Evolutionary conservation across 2,888 invertebrate species (phyloP).

Genomic region (Hirtodrosophila duncani): DNA sequence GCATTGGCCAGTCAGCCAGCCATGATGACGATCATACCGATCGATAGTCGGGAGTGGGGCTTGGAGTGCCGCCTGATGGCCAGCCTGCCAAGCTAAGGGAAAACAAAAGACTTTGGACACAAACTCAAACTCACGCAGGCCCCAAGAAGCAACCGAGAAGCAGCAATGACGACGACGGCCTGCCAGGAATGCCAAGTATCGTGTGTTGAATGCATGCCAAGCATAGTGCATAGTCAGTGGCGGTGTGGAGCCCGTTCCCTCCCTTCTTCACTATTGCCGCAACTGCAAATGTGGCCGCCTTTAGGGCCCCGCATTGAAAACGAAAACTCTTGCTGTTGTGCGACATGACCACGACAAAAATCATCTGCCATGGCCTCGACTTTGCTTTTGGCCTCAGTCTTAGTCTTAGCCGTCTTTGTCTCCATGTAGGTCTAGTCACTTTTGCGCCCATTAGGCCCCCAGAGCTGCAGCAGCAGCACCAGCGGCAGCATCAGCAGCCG

Average conservation of each 20-base stretch:
- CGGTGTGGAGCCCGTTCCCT: not conserved
- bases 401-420: no score
- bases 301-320: constrained; percentile 66
- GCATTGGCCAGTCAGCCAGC: constrained; percentile 22
- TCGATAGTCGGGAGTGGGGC: constrained; percentile 54
- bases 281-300: constrained; percentile 51
- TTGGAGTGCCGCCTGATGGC: constrained; percentile 6
- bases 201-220: constrained; percentile 72
- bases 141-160: constrained; percentile 22
- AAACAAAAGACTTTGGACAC: constrained; percentile 71
- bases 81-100: constrained; percentile 37
- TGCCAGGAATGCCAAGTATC: constrained; percentile 72
- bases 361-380: constrained; percentile 58
- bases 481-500: constrained; percentile 5
- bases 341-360: constrained; percentile 68
- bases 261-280: not conserved
- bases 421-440: no score
- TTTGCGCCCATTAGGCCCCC: constrained; percentile 42
- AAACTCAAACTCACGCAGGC: constrained; percentile 70
- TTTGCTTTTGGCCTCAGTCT: constrained; percentile 24
- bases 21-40: constrained; percentile 63
- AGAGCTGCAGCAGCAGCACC: constrained; percentile 35
- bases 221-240: constrained; percentile 65
- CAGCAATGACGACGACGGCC: constrained; percentile 32
- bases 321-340: constrained; percentile 67